These are phyloP conservation scores for Mungos mungo DNA, from an alignment of 2,113 vertebrate genomes.

Conservation along the genomic window DNA sequence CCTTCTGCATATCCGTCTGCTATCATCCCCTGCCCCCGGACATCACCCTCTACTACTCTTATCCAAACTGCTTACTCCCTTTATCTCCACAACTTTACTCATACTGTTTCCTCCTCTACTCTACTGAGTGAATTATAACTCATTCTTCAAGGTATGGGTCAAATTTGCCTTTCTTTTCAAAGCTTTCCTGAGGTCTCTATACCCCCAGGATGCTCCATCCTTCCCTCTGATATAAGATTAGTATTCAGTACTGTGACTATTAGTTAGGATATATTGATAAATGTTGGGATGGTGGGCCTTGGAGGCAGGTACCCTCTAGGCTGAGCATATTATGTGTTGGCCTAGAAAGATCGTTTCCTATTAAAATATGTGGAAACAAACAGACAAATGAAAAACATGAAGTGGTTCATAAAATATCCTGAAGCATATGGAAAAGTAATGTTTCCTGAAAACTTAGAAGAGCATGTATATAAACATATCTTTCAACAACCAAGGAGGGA, in stretches of 20 bases:
- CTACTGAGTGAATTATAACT: background rate
- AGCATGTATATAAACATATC: background rate
- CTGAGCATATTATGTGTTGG: background rate
- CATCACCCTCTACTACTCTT: rapidly evolving
- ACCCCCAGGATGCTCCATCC: background rate
- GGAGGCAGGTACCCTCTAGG: background rate
- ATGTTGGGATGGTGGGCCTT: background rate
- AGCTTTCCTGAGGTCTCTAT: background rate
- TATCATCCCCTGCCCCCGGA: background rate
- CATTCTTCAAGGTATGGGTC: background rate
- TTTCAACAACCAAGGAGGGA: background rate
- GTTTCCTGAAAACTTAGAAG: background rate
- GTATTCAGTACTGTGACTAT: background rate
- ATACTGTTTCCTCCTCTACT: background rate
- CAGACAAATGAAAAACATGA: background rate
- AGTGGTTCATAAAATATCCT: background rate
- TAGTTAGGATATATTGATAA: background rate
- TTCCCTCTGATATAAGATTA: background rate
- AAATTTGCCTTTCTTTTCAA: background rate
- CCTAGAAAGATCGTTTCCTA: background rate
- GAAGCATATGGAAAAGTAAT: background rate
- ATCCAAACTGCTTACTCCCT: background rate
- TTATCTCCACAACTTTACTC: background rate
- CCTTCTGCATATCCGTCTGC: background rate
- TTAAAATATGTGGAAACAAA: background rate